Evolutionary conservation across 2,797 vertebrate species (phyloP).

Genomic region (Morelia viridis): DNA sequence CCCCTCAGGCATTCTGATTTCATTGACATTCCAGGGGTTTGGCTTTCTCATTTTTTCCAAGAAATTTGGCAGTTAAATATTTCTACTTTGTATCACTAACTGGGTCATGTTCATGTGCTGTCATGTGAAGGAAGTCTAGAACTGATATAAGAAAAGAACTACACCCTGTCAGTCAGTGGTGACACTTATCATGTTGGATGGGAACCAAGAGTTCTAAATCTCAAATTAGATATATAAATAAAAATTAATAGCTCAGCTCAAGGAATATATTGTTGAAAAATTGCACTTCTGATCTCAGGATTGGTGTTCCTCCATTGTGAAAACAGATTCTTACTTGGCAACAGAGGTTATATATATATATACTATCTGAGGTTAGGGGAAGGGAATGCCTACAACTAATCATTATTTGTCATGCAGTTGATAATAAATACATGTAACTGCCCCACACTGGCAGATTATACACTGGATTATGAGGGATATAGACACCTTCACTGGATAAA

Average conservation of each 20-base stretch:
- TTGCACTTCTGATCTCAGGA: background rate
- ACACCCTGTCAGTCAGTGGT: background rate
- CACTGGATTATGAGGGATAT: background rate
- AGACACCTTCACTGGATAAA: background rate
- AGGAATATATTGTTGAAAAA: background rate
- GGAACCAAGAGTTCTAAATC: background rate
- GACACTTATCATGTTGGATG: background rate
- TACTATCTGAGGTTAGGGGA: background rate
- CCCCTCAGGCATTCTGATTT: slow-evolving; percentile 41
- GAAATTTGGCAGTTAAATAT: slow-evolving; percentile 22
- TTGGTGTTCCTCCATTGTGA: background rate
- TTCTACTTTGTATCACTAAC: slow-evolving; percentile 14
- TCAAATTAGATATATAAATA: background rate
- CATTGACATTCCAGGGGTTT: background rate
- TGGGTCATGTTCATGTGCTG: background rate
- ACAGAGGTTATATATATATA: background rate
- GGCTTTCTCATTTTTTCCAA: background rate
- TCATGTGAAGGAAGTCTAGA: background rate
- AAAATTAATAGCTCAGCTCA: background rate
- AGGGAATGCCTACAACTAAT: background rate
- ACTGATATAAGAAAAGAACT: background rate
- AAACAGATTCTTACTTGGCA: background rate
- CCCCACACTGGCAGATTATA: background rate
- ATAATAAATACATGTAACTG: background rate
- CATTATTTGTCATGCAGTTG: background rate